These are phyloP conservation scores for Streblospio benedicti DNA, from an alignment of 1,140 invertebrate species.

Conservation along the genomic window DNA sequence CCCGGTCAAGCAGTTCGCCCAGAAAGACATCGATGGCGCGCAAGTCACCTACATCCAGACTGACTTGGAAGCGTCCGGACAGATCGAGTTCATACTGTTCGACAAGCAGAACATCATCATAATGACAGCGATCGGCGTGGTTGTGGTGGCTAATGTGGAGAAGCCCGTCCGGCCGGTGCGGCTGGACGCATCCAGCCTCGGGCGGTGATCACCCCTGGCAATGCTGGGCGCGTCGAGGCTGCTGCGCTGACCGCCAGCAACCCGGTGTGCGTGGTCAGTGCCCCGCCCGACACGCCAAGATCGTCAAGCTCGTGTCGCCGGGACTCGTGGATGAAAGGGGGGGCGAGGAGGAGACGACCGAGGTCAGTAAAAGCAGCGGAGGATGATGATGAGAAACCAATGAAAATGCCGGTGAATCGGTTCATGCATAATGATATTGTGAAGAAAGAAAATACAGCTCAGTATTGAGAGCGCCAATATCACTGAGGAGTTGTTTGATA, in stretches of 20 bases:
- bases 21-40: conserved; percentile 64
- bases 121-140: conserved; percentile 69
- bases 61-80: conserved; percentile 21
- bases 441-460: conserved; percentile 52
- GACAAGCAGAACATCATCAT: conserved; percentile 61
- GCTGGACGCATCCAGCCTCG: no score
- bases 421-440: conserved; percentile 81
- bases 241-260: conserved; percentile 73
- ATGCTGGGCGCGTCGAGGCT: conserved; percentile 74
- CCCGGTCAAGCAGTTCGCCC: conserved; percentile 59
- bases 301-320: conserved; percentile 52
- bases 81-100: conserved; percentile 44
- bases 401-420: conserved; percentile 51
- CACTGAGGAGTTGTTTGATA: background rate
- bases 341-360: conserved; percentile 44
- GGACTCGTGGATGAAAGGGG: conserved; percentile 42
- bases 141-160: conserved; percentile 32
- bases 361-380: conserved; percentile 21
- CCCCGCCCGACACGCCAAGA: conserved; percentile 49
- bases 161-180: conserved; percentile 44
- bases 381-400: conserved; percentile 11
- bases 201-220: conserved; percentile 58
- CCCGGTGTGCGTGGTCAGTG: conserved; percentile 67
- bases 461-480: conserved; percentile 13
- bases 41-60: conserved; percentile 80